phyloP scores from a whole-genome alignment of 2,113 vertebrate genomes.

The Romanogobio albipinnatus region DNA sequence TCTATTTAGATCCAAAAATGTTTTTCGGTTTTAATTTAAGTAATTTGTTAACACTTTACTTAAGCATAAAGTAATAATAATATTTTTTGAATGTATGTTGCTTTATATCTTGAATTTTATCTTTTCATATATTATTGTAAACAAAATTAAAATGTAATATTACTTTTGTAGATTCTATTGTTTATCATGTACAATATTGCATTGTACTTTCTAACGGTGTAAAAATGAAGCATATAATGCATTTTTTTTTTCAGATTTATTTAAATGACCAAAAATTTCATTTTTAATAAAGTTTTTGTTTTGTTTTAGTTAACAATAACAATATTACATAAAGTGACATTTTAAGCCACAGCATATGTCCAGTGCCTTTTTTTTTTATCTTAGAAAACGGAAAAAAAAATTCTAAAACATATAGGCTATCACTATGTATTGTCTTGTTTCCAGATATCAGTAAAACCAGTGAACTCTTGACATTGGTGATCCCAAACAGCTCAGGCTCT shows the following conservation, averaged over 20 bases:
- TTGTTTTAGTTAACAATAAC: background rate
- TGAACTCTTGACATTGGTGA: constrained; percentile 56
- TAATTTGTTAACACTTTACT: background rate
- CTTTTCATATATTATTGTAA: background rate
- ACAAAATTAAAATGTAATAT: background rate
- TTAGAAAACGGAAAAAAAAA: background rate
- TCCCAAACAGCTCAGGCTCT: constrained; percentile 58
- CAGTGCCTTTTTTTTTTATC: background rate
- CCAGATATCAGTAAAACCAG: constrained; percentile 24
- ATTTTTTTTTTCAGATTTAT: background rate
- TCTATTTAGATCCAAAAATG: background rate
- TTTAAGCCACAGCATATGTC: background rate
- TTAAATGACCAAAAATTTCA: background rate
- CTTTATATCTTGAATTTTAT: background rate
- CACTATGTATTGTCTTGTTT: background rate
- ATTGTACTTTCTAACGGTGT: background rate
- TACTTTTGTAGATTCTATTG: background rate
- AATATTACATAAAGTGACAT: background rate
- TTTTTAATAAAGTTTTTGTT: background rate
- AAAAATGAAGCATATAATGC: background rate
- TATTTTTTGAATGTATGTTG: no score
- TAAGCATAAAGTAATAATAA: no score
- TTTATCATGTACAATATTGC: background rate
- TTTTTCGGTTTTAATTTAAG: background rate
- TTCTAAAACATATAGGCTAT: no score